Evolutionary conservation across 2,888 invertebrate genomes (phyloP).

Genomic region (Meiosimyza decipiens): DNA sequence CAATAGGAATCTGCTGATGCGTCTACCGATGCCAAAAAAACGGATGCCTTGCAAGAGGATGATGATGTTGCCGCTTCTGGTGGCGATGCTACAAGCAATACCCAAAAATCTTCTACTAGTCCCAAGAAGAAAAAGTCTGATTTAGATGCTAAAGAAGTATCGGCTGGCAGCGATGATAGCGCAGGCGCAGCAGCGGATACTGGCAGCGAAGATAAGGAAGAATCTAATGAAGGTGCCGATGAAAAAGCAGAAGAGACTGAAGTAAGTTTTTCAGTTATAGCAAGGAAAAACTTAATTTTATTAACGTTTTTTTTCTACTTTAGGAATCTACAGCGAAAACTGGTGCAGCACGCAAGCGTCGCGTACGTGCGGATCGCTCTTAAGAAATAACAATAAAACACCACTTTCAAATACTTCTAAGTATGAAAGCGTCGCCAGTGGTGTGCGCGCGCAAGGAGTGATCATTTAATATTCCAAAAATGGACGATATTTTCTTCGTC

Average conservation of each 20-base stretch:
- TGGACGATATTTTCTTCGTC: slow-evolving; percentile 28
- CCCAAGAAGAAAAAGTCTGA: slow-evolving; percentile 66
- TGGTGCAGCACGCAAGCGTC: slow-evolving; percentile 58
- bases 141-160: slow-evolving; percentile 61
- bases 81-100: slow-evolving; percentile 45
- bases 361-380: slow-evolving; percentile 61
- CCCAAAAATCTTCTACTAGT: slow-evolving; percentile 56
- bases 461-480: slow-evolving; percentile 32
- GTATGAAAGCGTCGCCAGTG: not conserved
- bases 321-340: slow-evolving; percentile 54
- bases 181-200: slow-evolving; percentile 39
- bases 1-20: slow-evolving; percentile 65
- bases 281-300: not conserved
- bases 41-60: slow-evolving; percentile 76
- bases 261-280: slow-evolving; percentile 33
- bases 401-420: not conserved
- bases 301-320: not conserved
- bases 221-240: slow-evolving; percentile 49
- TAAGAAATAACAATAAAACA: slow-evolving; percentile 34
- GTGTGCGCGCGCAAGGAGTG: not conserved
- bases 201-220: slow-evolving; percentile 37
- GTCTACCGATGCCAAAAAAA: slow-evolving; percentile 74
- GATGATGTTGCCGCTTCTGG: slow-evolving; percentile 53
- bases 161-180: slow-evolving; percentile 42
- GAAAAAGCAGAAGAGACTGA: slow-evolving; percentile 48